phyloP scores from a whole-genome alignment of 2,888 invertebrate genomes.

The Bellardia bayeri region DNA sequence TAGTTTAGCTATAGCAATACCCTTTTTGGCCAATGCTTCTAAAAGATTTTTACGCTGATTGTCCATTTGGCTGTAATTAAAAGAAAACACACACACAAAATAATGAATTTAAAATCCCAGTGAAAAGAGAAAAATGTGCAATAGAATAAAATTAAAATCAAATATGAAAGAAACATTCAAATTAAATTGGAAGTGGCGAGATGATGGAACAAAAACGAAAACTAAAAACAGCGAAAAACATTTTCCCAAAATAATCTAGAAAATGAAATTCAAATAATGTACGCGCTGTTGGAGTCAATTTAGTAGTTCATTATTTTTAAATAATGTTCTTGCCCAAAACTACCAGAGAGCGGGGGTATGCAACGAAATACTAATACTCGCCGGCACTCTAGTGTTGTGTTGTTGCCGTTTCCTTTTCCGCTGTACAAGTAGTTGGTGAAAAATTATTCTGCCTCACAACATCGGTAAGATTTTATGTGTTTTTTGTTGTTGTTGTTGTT shows the following conservation, averaged over 20 bases:
- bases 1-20: slow-evolving; percentile 89
- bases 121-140: background rate
- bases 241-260: slow-evolving; percentile 48
- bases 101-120: slow-evolving; percentile 3
- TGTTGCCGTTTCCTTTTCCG: slow-evolving; percentile 27
- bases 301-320: slow-evolving; percentile 71
- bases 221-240: background rate
- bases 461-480: slow-evolving; percentile 27
- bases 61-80: slow-evolving; percentile 89
- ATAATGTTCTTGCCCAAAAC: slow-evolving; percentile 59
- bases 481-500: slow-evolving; percentile 3
- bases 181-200: slow-evolving; percentile 9
- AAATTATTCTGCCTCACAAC: slow-evolving; percentile 49
- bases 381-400: background rate
- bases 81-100: slow-evolving; percentile 27
- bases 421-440: slow-evolving; percentile 26
- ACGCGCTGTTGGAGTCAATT: slow-evolving; percentile 66
- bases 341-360: background rate
- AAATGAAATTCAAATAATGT: slow-evolving; percentile 58
- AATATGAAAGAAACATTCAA: slow-evolving; percentile 56
- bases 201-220: background rate
- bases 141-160: slow-evolving; percentile 31
- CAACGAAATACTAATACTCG: too few relatives aligned
- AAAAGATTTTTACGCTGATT: slow-evolving; percentile 91
- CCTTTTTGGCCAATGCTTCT: slow-evolving; percentile 92